These are phyloP conservation scores for Aethina tumida DNA, from an alignment of 1,140 invertebrate genomes.

Conservation along the genomic window DNA sequence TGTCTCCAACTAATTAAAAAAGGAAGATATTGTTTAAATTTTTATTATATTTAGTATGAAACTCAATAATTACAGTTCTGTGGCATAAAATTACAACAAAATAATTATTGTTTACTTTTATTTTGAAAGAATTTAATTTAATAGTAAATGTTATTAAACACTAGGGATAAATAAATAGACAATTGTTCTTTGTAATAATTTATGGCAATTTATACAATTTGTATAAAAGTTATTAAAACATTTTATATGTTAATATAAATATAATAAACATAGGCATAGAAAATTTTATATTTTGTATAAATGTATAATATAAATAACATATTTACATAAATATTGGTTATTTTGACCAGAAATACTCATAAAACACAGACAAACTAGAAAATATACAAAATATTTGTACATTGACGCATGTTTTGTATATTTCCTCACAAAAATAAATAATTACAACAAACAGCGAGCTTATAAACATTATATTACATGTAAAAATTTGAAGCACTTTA, in stretches of 20 bases:
- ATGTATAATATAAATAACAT: slow-evolving; percentile 25
- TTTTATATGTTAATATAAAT: slow-evolving; percentile 22
- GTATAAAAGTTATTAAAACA: slow-evolving; percentile 26
- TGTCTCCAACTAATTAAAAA: too few species aligned
- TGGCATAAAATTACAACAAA: neutral
- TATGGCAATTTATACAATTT: slow-evolving; percentile 23
- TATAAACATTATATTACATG: slow-evolving; percentile 13
- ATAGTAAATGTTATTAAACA: neutral
- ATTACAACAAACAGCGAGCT: slow-evolving; percentile 10
- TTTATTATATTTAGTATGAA: neutral
- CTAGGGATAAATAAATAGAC: neutral
- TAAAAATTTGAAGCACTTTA: slow-evolving; percentile 21
- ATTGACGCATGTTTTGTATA: slow-evolving; percentile 7
- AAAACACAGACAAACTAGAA: slow-evolving; percentile 19
- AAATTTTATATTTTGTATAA: slow-evolving; percentile 17
- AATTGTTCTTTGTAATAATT: slow-evolving; percentile 13
- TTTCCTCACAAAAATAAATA: slow-evolving; percentile 16
- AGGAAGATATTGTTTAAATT: too few species aligned
- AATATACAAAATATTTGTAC: slow-evolving; percentile 6
- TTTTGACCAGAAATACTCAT: slow-evolving; percentile 25
- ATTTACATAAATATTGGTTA: slow-evolving; percentile 22
- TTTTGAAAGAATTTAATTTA: neutral
- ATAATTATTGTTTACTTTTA: slow-evolving; percentile 5
- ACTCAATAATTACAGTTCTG: slow-evolving; percentile 4
- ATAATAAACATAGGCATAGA: slow-evolving; percentile 24